phyloP scores from a whole-genome alignment of 2,113 vertebrate species.

The Phylloscopus whistleri region DNA sequence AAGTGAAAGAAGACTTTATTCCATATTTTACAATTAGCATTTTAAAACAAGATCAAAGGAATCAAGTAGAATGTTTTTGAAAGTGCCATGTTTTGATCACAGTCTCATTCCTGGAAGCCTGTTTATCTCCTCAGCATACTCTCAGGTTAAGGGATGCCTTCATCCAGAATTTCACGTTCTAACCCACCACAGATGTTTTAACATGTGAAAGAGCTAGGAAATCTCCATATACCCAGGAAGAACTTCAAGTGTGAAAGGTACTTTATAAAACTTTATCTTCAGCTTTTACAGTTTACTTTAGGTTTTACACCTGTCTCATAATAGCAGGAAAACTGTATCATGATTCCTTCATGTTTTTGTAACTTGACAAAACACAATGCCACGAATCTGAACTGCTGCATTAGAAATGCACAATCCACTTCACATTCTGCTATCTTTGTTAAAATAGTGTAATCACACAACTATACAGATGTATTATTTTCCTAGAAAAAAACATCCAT shows the following conservation, averaged over 20 bases:
- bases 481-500: neutral
- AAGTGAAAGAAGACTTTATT: slow-evolving; percentile 13
- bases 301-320: slow-evolving; percentile 36
- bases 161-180: neutral
- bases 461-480: slow-evolving; percentile 12
- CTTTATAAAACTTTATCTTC: slow-evolving; percentile 49
- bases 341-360: neutral
- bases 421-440: neutral
- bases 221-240: neutral
- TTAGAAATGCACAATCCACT: neutral
- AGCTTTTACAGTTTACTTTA: slow-evolving; percentile 37
- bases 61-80: neutral
- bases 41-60: slow-evolving; percentile 45
- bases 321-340: neutral
- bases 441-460: neutral
- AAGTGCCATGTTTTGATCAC: neutral
- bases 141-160: neutral
- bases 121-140: neutral
- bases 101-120: neutral
- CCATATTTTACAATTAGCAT: slow-evolving; percentile 14
- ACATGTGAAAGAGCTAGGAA: neutral
- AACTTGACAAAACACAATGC: neutral
- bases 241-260: slow-evolving; percentile 5
- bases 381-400: neutral
- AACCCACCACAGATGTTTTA: slow-evolving; percentile 31